phyloP scores from a whole-genome alignment of 1,140 invertebrate species.

The Theocolax elegans region DNA sequence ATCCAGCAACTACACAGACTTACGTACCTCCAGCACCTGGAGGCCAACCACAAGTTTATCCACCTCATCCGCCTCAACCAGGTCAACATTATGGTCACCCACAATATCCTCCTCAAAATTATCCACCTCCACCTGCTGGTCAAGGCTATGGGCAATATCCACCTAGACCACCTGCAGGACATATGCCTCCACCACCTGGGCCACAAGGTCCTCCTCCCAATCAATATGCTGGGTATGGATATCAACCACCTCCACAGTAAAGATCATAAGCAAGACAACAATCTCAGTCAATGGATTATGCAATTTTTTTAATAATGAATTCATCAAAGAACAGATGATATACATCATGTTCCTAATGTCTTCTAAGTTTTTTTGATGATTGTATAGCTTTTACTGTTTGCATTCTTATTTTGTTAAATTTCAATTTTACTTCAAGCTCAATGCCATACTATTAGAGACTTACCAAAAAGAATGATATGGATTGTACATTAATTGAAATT shows the following conservation, averaged over 20 bases:
- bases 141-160: conserved; percentile 65
- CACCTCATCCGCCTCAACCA: conserved; percentile 63
- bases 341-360: conserved; percentile 28
- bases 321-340: conserved; percentile 14
- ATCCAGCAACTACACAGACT: conserved; percentile 63
- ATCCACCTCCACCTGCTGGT: conserved; percentile 62
- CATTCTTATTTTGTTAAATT: not conserved
- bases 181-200: conserved; percentile 65
- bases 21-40: conserved; percentile 62
- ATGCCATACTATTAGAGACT: not conserved
- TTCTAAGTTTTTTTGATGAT: conserved; percentile 2
- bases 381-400: conserved; percentile 1
- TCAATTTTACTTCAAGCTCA: conserved; percentile 9
- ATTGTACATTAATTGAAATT: conserved; percentile 28
- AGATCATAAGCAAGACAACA: conserved; percentile 14
- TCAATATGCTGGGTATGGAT: conserved; percentile 67
- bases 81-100: conserved; percentile 65
- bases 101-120: conserved; percentile 65
- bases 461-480: not conserved
- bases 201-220: conserved; percentile 66
- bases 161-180: conserved; percentile 61
- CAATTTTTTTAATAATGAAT: conserved; percentile 15
- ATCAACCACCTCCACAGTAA: conserved; percentile 67
- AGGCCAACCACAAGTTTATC: conserved; percentile 63
- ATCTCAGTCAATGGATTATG: not conserved